These are phyloP conservation scores for Erebia palarica DNA, from an alignment of 2,888 invertebrate species.

Conservation along the genomic window DNA sequence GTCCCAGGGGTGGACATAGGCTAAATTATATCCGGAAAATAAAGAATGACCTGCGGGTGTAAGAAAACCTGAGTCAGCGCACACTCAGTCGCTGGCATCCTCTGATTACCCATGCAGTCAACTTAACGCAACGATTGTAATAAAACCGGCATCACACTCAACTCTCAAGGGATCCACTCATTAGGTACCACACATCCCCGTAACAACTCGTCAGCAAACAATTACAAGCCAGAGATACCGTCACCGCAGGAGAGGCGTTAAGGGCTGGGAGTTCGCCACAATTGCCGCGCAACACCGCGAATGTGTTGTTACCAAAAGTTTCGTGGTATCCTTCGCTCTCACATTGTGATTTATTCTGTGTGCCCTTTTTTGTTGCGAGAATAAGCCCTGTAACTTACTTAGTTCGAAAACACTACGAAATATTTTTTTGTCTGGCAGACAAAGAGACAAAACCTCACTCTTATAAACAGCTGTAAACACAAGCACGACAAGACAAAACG, in stretches of 20 bases:
- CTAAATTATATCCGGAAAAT: too few species aligned
- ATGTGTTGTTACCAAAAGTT: conserved; percentile 7
- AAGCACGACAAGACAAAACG: too few species aligned
- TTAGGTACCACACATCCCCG: background rate
- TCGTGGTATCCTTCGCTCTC: background rate
- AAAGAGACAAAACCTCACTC: too few species aligned
- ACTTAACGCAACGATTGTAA: background rate
- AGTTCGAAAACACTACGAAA: too few species aligned
- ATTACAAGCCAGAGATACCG: conserved; percentile 12
- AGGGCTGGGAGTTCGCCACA: background rate
- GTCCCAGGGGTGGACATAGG: too few species aligned
- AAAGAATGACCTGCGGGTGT: too few species aligned
- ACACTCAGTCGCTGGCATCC: background rate
- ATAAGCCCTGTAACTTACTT: too few species aligned
- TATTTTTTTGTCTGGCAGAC: too few species aligned
- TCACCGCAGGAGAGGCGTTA: background rate
- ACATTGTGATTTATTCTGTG: background rate
- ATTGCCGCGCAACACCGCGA: conserved; percentile 1
- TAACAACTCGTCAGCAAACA: conserved; percentile 16
- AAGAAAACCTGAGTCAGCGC: background rate
- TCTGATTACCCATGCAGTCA: background rate
- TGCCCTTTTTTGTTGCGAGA: too few species aligned
- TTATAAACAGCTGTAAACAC: too few species aligned
- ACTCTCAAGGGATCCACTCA: background rate
- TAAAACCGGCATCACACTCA: background rate